phyloP scores from a whole-genome alignment of 2,797 vertebrate species.

The Cottoperca gobio region DNA sequence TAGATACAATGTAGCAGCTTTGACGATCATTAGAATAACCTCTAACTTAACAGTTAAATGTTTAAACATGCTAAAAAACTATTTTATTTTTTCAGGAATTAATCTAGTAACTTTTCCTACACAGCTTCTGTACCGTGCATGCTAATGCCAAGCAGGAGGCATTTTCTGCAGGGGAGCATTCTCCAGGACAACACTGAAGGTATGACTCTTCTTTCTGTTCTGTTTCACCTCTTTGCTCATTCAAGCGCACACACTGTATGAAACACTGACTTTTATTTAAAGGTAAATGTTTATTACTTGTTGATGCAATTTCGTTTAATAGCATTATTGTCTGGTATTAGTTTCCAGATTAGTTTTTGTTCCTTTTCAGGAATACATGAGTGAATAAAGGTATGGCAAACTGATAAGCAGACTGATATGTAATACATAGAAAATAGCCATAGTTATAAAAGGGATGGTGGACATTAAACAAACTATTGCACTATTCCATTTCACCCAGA shows the following conservation, averaged over 20 bases:
- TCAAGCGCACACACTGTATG: neutral
- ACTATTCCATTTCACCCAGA: neutral
- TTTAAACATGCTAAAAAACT: neutral
- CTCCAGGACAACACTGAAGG: constrained; percentile 8
- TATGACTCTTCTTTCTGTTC: neutral
- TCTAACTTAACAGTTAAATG: neutral
- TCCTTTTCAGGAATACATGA: neutral
- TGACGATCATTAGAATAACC: neutral
- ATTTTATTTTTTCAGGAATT: neutral
- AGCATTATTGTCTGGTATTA: neutral
- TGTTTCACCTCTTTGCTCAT: neutral
- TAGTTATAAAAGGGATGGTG: neutral
- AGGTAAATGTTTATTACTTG: neutral
- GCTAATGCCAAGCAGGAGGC: neutral
- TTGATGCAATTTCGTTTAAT: neutral
- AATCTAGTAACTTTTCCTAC: neutral
- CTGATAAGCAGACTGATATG: neutral
- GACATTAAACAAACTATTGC: neutral
- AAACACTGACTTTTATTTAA: neutral
- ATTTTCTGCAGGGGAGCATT: neutral
- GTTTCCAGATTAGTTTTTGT: neutral
- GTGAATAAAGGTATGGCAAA: neutral
- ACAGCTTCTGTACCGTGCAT: neutral
- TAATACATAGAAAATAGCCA: neutral
- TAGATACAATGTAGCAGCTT: neutral